Conservation (phyloP, 2,797 vertebrate genomes). For the Nothura maculosa region DNA sequence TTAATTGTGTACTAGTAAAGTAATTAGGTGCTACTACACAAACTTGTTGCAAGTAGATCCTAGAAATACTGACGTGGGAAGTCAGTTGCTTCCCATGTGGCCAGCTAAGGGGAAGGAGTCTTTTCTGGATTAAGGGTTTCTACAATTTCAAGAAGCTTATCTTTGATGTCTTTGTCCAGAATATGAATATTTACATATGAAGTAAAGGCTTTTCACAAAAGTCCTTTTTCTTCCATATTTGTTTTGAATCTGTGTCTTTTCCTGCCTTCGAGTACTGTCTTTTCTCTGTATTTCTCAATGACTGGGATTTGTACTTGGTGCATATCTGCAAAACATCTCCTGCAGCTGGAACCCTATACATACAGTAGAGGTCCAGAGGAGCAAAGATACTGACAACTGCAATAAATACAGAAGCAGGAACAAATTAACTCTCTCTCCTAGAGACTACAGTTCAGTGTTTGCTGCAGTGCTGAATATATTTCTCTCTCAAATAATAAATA, state of each 20-base stretch:
- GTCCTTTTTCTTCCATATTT: not conserved
- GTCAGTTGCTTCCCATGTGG: not conserved
- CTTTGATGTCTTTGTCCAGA: not conserved
- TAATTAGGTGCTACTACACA: not conserved
- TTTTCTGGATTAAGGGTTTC: not conserved
- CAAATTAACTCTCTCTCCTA: not conserved
- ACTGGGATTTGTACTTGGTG: slow-evolving; percentile 18
- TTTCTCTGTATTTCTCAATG: not conserved
- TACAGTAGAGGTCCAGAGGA: not conserved
- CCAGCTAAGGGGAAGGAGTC: not conserved
- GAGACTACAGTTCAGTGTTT: not conserved
- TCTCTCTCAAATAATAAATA: not conserved
- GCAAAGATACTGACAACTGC: slow-evolving; percentile 1
- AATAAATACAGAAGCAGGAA: not conserved
- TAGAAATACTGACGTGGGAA: not conserved
- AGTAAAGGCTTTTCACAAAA: not conserved
- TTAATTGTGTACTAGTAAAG: not conserved
- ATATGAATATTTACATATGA: slow-evolving; percentile 8
- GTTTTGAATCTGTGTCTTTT: not conserved
- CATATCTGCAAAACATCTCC: slow-evolving; percentile 25
- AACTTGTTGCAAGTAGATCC: not conserved
- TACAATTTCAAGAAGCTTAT: not conserved
- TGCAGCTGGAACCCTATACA: not conserved
- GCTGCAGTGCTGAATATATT: not conserved
- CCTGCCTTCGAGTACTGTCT: not conserved